Evolutionary conservation across 2,797 vertebrate species (phyloP).

Genomic region (Coregonus sp.): DNA sequence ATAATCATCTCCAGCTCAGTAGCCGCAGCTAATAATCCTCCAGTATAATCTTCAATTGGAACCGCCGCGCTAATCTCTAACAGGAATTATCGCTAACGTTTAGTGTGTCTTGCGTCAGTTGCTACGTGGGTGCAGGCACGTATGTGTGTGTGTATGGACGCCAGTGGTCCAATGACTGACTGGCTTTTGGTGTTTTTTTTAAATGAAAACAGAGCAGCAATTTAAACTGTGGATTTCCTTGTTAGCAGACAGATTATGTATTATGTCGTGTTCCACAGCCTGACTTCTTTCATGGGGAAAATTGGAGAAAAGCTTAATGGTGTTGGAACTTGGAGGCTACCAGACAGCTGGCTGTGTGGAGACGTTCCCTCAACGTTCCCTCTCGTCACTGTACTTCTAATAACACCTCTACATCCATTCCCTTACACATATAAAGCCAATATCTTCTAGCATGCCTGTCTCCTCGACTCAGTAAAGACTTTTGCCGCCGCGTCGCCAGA

Average conservation of each 20-base stretch:
- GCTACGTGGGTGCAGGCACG: too few relatives aligned
- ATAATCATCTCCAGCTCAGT: conserved; percentile 79
- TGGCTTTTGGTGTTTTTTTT: conserved; percentile 16
- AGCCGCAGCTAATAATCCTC: conserved; percentile 78
- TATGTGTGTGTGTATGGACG: conserved; percentile 16
- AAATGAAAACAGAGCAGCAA: conserved; percentile 48
- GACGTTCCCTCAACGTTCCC: background rate
- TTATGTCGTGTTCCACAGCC: conserved; percentile 62
- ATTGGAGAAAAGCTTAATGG: conserved; percentile 51
- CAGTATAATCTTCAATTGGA: conserved; percentile 83
- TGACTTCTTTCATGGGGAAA: conserved; percentile 68
- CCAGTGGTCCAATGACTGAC: conserved; percentile 56
- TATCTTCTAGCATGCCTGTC: conserved; percentile 52
- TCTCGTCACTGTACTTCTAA: conserved; percentile 40
- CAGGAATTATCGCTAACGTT: conserved; percentile 66
- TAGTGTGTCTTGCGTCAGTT: conserved; percentile 48
- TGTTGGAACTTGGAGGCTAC: conserved; percentile 56
- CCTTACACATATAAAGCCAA: conserved; percentile 56
- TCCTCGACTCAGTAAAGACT: conserved; percentile 46
- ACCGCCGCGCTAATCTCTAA: conserved; percentile 70
- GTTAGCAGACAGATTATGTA: conserved; percentile 68
- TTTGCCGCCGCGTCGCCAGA: conserved; percentile 38
- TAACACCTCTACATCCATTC: conserved; percentile 58
- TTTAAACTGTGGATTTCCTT: conserved; percentile 68
- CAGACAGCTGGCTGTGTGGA: conserved; percentile 61